Percentiles rank a stretch among this genome's conserved stretches.
Evolutionary conservation across 2,888 invertebrate species (phyloP).

Genomic region (Drosophila colorata): DNA sequence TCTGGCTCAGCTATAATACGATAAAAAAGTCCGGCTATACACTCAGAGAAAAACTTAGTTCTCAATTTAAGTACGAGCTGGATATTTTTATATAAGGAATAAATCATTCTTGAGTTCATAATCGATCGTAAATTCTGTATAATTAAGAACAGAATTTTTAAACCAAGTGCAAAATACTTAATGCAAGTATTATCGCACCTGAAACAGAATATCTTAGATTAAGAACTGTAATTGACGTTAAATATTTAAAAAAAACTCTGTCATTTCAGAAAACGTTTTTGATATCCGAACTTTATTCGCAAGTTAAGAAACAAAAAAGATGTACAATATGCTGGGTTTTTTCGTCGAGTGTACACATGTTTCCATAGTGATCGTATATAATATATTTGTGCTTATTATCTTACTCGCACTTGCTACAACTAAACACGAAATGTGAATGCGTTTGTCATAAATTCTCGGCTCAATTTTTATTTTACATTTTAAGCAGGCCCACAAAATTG

Average conservation of each 20-base stretch:
- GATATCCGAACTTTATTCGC: too few relatives aligned
- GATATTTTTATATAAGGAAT: too few relatives aligned
- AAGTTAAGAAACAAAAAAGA: neutral
- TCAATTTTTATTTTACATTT: constrained; percentile 44
- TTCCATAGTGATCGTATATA: constrained; percentile 13
- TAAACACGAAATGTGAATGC: constrained; percentile 44
- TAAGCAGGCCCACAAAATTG: constrained; percentile 51
- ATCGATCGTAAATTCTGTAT: too few relatives aligned
- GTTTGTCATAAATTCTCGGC: constrained; percentile 62
- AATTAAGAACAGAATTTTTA: too few relatives aligned
- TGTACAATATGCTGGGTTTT: neutral
- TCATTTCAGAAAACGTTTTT: too few relatives aligned
- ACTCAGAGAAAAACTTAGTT: neutral
- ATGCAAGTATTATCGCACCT: too few relatives aligned
- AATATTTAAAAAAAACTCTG: too few relatives aligned
- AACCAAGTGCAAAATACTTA: too few relatives aligned
- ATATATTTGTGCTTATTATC: constrained; percentile 49
- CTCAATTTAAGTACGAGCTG: too few relatives aligned
- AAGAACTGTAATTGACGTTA: too few relatives aligned
- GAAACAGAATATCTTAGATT: too few relatives aligned
- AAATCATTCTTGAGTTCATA: too few relatives aligned
- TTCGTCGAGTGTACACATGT: constrained; percentile 6
- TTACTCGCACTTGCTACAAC: constrained; percentile 43
- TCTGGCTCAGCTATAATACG: constrained; percentile 23
- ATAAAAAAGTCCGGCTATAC: constrained; percentile 16